Percentiles rank a stretch among this genome's conserved stretches.
Conservation (phyloP, 53 echinoderm and acorn worm genomes). For the Mesocentrotus franciscanus region DNA sequence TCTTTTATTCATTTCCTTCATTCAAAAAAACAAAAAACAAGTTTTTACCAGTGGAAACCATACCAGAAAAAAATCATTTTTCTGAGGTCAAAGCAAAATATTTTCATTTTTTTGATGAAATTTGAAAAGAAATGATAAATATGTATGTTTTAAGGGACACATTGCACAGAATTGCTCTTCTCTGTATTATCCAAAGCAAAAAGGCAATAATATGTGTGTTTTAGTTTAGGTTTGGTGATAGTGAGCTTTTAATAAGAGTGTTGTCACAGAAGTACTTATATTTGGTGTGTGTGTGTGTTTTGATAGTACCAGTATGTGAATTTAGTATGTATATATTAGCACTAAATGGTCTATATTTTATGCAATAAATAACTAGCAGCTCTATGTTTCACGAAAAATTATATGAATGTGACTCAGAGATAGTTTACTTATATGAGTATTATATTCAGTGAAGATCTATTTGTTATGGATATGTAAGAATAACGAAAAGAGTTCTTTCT, state of each 20-base stretch:
- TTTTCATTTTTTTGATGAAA: not conserved
- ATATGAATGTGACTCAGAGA: not conserved
- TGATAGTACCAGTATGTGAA: conserved; percentile 21
- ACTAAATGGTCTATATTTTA: not conserved
- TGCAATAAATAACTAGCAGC: not conserved
- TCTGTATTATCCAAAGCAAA: conserved; percentile 38
- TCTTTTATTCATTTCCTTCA: too few species aligned
- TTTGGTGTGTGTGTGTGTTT: conserved; percentile 16
- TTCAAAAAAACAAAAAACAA: too few species aligned
- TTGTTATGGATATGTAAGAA: not conserved
- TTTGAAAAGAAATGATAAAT: not conserved
- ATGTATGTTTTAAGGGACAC: not conserved
- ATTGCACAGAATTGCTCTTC: not conserved
- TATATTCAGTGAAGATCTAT: not conserved
- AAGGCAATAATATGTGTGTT: conserved; percentile 19
- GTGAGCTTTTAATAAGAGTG: not conserved
- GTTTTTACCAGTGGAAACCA: too few species aligned
- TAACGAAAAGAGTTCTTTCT: not conserved
- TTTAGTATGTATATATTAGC: conserved; percentile 13
- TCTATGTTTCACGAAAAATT: not conserved
- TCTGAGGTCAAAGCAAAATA: not conserved
- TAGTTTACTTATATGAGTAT: not conserved
- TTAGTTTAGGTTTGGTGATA: not conserved
- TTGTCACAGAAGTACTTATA: conserved; percentile 20
- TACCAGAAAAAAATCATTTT: too few species aligned